phyloP scores from a whole-genome alignment of 2,888 invertebrate species.

The Lasioglossum figueresi region DNA sequence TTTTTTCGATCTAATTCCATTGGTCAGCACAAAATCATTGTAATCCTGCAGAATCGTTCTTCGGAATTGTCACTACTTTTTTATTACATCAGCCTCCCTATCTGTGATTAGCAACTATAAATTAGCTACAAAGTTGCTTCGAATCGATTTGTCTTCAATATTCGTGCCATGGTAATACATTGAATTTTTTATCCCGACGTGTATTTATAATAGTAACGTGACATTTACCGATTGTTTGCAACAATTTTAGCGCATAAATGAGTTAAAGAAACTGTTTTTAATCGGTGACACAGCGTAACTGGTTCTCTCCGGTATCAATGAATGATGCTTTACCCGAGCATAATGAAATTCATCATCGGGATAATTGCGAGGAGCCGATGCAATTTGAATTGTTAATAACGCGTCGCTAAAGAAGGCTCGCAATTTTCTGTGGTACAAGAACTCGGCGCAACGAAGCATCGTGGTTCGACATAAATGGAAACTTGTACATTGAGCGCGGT shows the following conservation, averaged over 20 bases:
- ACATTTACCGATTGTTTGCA: not conserved
- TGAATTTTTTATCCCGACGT: not conserved
- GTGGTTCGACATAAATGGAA: not conserved
- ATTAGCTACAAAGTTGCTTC: not conserved
- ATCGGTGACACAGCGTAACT: not conserved
- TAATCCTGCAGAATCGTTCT: too few species aligned
- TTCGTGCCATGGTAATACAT: not conserved
- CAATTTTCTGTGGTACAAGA: not conserved
- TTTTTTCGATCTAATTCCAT: not conserved
- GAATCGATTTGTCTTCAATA: not conserved
- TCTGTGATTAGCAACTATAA: not conserved
- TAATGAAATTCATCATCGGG: not conserved
- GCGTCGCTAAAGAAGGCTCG: not conserved
- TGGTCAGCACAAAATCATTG: too few species aligned
- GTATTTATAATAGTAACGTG: not conserved
- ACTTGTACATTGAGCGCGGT: not conserved
- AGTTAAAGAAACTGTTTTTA: not conserved
- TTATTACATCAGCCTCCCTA: too few species aligned
- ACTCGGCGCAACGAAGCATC: not conserved
- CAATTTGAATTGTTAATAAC: slow-evolving; percentile 1
- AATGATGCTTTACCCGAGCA: not conserved
- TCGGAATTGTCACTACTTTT: too few species aligned
- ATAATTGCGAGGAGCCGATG: not conserved
- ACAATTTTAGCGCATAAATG: not conserved
- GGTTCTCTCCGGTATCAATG: not conserved